Conservation (phyloP, 2,113 vertebrate genomes). For the Circaetus cinerascens region DNA sequence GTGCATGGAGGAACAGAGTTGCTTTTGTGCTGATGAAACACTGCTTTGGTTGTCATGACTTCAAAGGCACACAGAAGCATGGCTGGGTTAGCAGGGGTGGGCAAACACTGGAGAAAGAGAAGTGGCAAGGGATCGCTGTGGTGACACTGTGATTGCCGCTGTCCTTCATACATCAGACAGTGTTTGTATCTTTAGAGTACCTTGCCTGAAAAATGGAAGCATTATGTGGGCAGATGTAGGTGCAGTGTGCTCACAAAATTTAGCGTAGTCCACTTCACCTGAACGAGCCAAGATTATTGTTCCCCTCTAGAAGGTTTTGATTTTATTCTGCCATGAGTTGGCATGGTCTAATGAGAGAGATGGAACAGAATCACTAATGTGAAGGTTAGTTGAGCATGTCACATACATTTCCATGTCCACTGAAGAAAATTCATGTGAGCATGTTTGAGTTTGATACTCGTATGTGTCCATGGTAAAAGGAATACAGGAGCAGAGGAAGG, state of each 20-base stretch:
- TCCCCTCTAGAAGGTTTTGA: background rate
- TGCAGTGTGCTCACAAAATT: background rate
- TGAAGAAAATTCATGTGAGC: fast-evolving
- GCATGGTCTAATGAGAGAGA: background rate
- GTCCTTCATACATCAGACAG: background rate
- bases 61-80: background rate
- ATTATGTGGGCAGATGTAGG: background rate
- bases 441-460: background rate
- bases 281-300: background rate
- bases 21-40: background rate
- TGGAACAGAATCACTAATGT: background rate
- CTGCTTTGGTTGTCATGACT: background rate
- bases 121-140: background rate
- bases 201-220: background rate
- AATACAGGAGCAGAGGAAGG: background rate
- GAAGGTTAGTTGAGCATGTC: background rate
- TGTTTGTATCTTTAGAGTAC: background rate
- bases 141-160: fast-evolving
- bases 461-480: background rate
- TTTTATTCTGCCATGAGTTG: background rate
- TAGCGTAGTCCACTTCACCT: background rate
- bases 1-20: background rate
- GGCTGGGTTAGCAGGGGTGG: background rate
- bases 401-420: background rate
- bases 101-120: background rate